phyloP scores from a whole-genome alignment of 2,113 vertebrate genomes.

The Turnix velox region DNA sequence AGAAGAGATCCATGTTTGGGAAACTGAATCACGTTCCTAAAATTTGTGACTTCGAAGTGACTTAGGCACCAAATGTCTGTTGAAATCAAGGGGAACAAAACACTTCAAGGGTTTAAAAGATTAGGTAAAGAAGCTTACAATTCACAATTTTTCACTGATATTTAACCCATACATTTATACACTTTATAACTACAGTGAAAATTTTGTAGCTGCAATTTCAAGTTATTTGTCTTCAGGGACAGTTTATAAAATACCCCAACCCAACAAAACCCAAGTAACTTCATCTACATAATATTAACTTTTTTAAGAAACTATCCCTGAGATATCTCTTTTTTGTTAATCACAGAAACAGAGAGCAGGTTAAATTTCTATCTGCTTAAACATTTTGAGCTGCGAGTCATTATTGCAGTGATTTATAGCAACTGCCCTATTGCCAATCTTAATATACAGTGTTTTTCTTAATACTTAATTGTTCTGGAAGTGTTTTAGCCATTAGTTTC shows the following conservation, averaged over 20 bases:
- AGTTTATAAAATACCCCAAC: accelerated
- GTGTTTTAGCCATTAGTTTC: slow-evolving; percentile 74
- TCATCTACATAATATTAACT: accelerated
- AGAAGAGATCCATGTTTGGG: background rate
- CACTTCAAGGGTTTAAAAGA: background rate
- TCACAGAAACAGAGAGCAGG: slow-evolving; percentile 11
- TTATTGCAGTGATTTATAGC: slow-evolving; percentile 74
- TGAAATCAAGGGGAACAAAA: background rate
- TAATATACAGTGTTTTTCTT: slow-evolving; percentile 75
- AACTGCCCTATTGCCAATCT: slow-evolving; percentile 65
- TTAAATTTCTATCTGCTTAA: slow-evolving; percentile 64
- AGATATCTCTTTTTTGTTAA: background rate
- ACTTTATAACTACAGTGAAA: background rate
- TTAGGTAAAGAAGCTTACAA: background rate
- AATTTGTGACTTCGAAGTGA: background rate
- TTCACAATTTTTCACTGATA: background rate
- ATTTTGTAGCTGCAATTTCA: background rate
- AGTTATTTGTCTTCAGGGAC: background rate
- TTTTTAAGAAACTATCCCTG: background rate
- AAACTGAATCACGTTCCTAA: background rate
- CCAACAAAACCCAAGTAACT: background rate
- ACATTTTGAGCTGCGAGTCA: slow-evolving; percentile 62
- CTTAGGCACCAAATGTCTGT: background rate
- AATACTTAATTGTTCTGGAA: slow-evolving; percentile 77
- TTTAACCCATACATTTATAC: background rate